Base-by-base conservation (phyloP, 2,888 invertebrate species). In the Odontomyia ornata region DNA sequence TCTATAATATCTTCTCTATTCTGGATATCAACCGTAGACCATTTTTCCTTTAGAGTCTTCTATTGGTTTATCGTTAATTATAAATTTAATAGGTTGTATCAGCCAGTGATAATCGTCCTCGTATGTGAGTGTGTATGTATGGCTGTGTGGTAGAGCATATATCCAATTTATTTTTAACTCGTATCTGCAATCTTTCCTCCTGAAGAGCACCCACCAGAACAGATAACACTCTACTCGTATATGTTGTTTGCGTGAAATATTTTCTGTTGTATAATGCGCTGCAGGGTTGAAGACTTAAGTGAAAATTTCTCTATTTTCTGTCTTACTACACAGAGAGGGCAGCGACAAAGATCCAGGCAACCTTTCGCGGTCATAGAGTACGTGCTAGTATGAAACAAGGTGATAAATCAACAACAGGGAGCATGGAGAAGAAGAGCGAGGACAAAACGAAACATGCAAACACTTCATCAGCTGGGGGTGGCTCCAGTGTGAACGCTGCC, bases 291-390 rank as follows among this genome's bases (percentile, higher is more conserved):
- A n/a, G 13, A 15, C 52, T 52, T 13, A 52, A 60, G 23, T 25
- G 27, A 60, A 27, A 67, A 67, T 46, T 36, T 71, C 21, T 36
- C 60, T 75, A 23, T 76, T 73, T 67, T 76, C 30, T 76, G 60
- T 65, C 3, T 60, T 25, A 60, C 11, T 65, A 11, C 28, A 73
- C 81, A 86, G 87, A 83, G 79, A 87, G 88, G 83, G 96, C 96
- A 80, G 95, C 95, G 80, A 93, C 92, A 72, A 95, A 93, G 89
- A 96, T 96, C 88, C 96, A 96, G 86, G 95, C 96, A 83, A 94
- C 90, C 81, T 95, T 95, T 87, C 90, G 95, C 82, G 95, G 95
- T 76, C 95, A 95, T 86, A 89, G 92, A 89, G 91, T 93, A 81
- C 91, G 94, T 84, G 91, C 92, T 86, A 91, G 90, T 80, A 92